Conservation (phyloP, 2,113 vertebrate genomes). For the Meriones unguiculatus region DNA sequence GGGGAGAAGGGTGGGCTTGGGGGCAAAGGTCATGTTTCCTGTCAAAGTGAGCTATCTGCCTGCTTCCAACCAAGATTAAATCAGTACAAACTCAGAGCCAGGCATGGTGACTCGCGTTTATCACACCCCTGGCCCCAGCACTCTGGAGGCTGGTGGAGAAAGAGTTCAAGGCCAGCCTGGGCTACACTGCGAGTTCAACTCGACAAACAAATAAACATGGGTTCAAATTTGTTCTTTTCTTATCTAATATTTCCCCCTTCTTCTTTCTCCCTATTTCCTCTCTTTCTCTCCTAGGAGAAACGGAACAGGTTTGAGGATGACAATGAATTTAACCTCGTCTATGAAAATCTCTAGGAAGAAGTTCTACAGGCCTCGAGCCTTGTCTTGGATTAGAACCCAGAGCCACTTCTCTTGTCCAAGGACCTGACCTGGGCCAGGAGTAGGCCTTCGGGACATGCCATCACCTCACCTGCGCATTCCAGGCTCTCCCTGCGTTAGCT, state of each 20-base stretch:
- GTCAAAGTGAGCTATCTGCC: neutral
- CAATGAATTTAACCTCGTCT: constrained; percentile 61
- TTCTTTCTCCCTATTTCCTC: fast-evolving
- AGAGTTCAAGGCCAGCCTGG: neutral
- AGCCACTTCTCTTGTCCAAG: neutral
- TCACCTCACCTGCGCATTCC: neutral
- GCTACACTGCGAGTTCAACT: neutral
- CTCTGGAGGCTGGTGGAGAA: neutral
- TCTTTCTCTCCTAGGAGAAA: constrained; percentile 48
- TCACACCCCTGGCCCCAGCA: neutral
- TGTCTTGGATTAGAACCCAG: neutral
- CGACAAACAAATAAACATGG: neutral
- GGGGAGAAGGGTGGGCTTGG: neutral
- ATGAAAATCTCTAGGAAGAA: constrained; percentile 74
- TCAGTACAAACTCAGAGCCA: neutral
- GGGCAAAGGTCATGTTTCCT: neutral
- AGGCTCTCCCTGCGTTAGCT: neutral
- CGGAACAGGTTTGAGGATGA: neutral
- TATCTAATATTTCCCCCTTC: neutral
- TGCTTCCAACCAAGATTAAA: neutral
- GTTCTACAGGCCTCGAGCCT: fast-evolving
- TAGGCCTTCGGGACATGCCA: fast-evolving
- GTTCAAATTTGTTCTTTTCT: neutral
- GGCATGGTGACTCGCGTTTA: neutral
- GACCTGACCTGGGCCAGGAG: neutral